phyloP scores from a whole-genome alignment of 2,888 invertebrate species.

The Lasioglossum morio region DNA sequence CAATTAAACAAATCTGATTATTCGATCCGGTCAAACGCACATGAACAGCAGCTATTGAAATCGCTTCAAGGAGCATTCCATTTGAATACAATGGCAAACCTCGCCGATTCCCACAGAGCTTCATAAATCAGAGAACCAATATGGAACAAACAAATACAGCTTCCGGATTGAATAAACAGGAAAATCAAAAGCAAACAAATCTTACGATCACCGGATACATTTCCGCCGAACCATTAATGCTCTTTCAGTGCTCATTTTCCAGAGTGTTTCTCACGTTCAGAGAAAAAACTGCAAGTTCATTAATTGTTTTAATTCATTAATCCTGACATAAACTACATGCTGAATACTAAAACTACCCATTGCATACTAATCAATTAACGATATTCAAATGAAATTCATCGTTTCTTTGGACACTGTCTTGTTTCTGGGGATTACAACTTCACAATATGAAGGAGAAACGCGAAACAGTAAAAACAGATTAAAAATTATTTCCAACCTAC shows the following conservation, averaged over 20 bases:
- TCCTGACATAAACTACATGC: not conserved
- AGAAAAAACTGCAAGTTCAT: not conserved
- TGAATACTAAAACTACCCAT: too few relatives aligned
- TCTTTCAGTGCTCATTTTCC: not conserved
- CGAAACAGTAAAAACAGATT: not conserved
- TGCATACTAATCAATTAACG: too few relatives aligned
- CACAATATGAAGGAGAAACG: too few relatives aligned
- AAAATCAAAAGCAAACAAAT: slow-evolving; percentile 25
- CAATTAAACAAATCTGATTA: slow-evolving; percentile 31
- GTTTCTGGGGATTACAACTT: too few relatives aligned
- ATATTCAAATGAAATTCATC: too few relatives aligned
- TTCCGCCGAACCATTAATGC: not conserved
- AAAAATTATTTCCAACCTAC: not conserved
- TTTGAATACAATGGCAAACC: slow-evolving; percentile 3
- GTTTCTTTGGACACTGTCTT: too few relatives aligned
- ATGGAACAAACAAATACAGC: slow-evolving; percentile 23
- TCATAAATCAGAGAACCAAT: slow-evolving; percentile 16
- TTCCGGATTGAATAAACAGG: slow-evolving; percentile 12
- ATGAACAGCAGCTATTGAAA: not conserved
- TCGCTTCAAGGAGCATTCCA: not conserved
- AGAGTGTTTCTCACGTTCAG: not conserved
- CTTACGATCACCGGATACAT: slow-evolving; percentile 14
- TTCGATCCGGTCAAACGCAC: not conserved
- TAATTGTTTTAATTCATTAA: not conserved
- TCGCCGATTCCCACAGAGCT: slow-evolving; percentile 4